Conservation (phyloP, 2,888 invertebrate genomes). For the Xanthorhoe designata region DNA sequence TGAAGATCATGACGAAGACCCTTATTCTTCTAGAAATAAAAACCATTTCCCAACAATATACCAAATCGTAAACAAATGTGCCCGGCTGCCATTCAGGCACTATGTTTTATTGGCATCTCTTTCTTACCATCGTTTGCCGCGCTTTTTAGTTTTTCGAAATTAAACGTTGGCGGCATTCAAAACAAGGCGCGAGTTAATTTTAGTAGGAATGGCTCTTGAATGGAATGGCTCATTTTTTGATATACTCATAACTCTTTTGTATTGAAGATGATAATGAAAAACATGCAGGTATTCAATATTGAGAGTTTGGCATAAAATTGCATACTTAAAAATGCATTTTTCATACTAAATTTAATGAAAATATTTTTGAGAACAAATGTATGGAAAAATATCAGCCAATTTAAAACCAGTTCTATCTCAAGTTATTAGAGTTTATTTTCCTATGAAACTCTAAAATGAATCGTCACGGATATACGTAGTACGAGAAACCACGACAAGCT, state of each 20-base stretch:
- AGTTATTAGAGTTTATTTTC: slow-evolving; percentile 51
- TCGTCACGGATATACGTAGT: slow-evolving; percentile 84
- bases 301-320: slow-evolving; percentile 37
- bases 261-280: slow-evolving; percentile 59
- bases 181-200: slow-evolving; percentile 81
- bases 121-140: slow-evolving; percentile 81
- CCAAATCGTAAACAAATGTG: slow-evolving; percentile 82
- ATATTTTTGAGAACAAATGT: slow-evolving; percentile 76
- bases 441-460: slow-evolving; percentile 37
- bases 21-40: slow-evolving; percentile 76
- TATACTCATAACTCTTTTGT: slow-evolving; percentile 76
- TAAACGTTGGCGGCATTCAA: slow-evolving; percentile 83
- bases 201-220: slow-evolving; percentile 74
- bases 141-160: slow-evolving; percentile 79
- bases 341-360: slow-evolving; percentile 61
- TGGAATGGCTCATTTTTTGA: slow-evolving; percentile 79
- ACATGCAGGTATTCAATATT: slow-evolving; percentile 47
- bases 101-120: slow-evolving; percentile 84
- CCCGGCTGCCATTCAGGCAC: slow-evolving; percentile 70
- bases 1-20: slow-evolving; percentile 52
- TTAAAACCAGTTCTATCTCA: slow-evolving; percentile 43
- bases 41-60: slow-evolving; percentile 78
- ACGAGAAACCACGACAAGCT: slow-evolving; percentile 63
- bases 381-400: slow-evolving; percentile 52
- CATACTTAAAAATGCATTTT: slow-evolving; percentile 49